A percentile compares a stretch with the other conserved stretches of the same genome.
Conservation (phyloP, 2,113 vertebrate species). For the Genyomyrus donnyi region DNA sequence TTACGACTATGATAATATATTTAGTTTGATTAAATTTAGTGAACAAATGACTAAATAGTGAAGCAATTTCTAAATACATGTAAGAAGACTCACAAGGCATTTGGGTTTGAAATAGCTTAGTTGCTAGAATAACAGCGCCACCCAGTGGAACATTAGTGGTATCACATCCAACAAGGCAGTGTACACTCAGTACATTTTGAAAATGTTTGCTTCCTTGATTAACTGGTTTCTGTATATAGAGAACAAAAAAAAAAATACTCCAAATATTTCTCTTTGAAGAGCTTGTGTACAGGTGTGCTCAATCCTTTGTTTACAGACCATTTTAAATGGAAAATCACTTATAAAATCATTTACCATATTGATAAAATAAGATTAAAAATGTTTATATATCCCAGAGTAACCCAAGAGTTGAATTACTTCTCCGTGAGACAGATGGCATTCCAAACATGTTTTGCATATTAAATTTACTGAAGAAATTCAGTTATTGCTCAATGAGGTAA, state of each 20-base stretch:
- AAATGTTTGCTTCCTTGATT: background rate
- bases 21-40: background rate
- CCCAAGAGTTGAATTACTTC: background rate
- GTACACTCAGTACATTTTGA: background rate
- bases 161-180: background rate
- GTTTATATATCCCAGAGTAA: background rate
- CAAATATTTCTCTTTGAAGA: background rate
- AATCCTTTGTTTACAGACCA: background rate
- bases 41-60: background rate
- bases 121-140: background rate
- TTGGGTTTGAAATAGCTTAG: background rate
- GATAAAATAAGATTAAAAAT: background rate
- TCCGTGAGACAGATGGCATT: background rate
- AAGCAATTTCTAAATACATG: background rate
- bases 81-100: background rate
- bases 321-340: background rate
- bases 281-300: background rate
- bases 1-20: background rate
- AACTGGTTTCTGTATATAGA: background rate
- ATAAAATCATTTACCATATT: background rate
- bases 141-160: background rate
- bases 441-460: background rate
- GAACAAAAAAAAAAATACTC: background rate
- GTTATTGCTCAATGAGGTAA: background rate
- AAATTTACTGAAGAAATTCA: background rate